phyloP scores from a whole-genome alignment of 2,113 vertebrate genomes.

The Percopsis transmontana region DNA sequence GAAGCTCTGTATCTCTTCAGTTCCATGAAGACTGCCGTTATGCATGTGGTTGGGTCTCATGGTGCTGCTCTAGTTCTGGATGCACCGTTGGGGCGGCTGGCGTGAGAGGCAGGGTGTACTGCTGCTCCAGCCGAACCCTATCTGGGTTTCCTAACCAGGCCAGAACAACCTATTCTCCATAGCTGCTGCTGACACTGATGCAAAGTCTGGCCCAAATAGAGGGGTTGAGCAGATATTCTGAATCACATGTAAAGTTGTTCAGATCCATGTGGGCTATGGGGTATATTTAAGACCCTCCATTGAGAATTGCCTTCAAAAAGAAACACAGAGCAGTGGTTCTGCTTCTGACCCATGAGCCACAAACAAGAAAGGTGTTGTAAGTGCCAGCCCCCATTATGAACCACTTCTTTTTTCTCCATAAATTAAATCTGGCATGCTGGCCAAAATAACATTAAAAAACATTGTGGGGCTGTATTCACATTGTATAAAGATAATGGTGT shows the following conservation, averaged over 20 bases:
- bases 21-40: not conserved
- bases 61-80: conserved; percentile 51
- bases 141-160: conserved; percentile 78
- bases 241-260: conserved; percentile 1
- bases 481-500: too few relatives aligned
- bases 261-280: too few relatives aligned
- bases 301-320: not conserved
- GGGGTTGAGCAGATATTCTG: conserved; percentile 1
- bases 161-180: conserved; percentile 54
- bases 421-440: too few relatives aligned
- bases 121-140: conserved; percentile 60
- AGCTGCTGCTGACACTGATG: conserved; percentile 23
- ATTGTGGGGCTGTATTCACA: too few relatives aligned
- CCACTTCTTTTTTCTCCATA: too few relatives aligned
- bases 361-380: too few relatives aligned
- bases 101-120: conserved; percentile 32
- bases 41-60: conserved; percentile 5
- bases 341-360: not conserved
- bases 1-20: not conserved
- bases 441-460: too few relatives aligned
- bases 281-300: not conserved
- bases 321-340: not conserved
- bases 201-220: not conserved
- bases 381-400: too few relatives aligned
- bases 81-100: conserved; percentile 36